phyloP scores from a whole-genome alignment of 35 echinoderm and acorn worm species.

The Chiridota heheva region DNA sequence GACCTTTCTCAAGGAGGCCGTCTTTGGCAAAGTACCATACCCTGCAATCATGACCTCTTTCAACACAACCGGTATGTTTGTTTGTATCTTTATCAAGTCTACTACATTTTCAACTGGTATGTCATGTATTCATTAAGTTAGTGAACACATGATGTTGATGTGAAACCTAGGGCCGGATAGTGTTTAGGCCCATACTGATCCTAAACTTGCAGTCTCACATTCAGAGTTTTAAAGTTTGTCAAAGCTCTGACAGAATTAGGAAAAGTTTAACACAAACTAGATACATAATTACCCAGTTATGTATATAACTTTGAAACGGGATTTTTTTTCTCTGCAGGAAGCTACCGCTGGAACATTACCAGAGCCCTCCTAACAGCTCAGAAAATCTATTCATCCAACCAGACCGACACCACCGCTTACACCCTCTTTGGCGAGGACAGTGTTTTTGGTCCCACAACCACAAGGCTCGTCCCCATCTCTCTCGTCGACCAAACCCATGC shows the following conservation, averaged over 20 bases:
- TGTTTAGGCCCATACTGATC: too few species aligned
- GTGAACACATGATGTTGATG: too few species aligned
- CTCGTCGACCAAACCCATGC: slow-evolving; percentile 79
- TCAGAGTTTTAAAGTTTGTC: too few species aligned
- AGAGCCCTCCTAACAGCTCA: slow-evolving; percentile 85
- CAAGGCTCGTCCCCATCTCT: slow-evolving; percentile 67
- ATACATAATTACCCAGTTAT: too few species aligned
- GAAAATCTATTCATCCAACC: slow-evolving; percentile 31
- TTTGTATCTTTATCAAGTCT: background rate
- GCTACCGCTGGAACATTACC: slow-evolving; percentile 94
- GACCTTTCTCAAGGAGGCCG: slow-evolving; percentile 48
- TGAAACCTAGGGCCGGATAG: too few species aligned
- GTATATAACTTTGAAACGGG: too few species aligned
- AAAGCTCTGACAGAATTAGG: too few species aligned
- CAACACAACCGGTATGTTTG: slow-evolving; percentile 71
- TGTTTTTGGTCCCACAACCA: slow-evolving; percentile 41
- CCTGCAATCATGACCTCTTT: slow-evolving; percentile 79
- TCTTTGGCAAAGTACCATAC: slow-evolving; percentile 74
- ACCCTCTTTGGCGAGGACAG: slow-evolving; percentile 56
- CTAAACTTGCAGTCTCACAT: too few species aligned
- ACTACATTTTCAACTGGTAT: background rate
- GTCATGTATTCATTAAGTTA: too few species aligned
- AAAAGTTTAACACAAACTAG: too few species aligned
- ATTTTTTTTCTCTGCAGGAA: too few species aligned
- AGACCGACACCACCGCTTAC: background rate